Evolutionary conservation across 35 echinoderm and acorn worm species (phyloP).

Genomic region (Amphiura filiformis): DNA sequence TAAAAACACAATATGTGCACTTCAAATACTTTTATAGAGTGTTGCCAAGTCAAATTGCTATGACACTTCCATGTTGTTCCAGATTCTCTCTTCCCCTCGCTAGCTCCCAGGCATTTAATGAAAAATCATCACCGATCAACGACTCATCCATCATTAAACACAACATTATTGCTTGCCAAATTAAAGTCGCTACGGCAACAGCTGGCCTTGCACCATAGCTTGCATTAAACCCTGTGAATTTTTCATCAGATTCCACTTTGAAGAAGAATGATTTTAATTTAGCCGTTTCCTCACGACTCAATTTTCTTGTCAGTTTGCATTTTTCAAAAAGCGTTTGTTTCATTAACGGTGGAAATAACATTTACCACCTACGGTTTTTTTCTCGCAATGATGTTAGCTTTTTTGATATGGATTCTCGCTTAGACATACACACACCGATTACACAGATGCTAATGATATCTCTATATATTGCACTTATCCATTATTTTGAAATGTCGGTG

Average conservation of each 20-base stretch:
- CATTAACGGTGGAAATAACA: background rate
- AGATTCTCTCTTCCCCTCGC: background rate
- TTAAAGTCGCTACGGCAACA: no score
- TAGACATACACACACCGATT: no score
- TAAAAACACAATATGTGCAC: background rate
- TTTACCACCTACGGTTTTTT: background rate
- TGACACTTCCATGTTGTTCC: background rate
- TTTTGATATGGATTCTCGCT: background rate
- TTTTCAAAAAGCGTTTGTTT: background rate
- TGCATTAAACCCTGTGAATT: background rate
- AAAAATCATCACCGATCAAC: no score
- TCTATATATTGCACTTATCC: no score
- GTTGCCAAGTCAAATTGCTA: background rate
- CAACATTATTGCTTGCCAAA: no score
- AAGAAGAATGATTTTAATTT: constrained; percentile 12
- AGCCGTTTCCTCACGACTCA: background rate
- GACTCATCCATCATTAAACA: no score
- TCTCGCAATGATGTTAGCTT: background rate
- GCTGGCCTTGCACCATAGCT: no score
- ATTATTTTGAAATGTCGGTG: no score
- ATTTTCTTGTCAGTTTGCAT: background rate
- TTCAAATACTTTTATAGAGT: background rate
- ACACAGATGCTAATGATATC: no score
- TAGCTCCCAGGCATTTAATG: no score
- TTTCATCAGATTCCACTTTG: constrained; percentile 7